These are phyloP conservation scores for Sebastes umbrosus DNA, from an alignment of 2,797 vertebrate genomes.

Conservation along the genomic window DNA sequence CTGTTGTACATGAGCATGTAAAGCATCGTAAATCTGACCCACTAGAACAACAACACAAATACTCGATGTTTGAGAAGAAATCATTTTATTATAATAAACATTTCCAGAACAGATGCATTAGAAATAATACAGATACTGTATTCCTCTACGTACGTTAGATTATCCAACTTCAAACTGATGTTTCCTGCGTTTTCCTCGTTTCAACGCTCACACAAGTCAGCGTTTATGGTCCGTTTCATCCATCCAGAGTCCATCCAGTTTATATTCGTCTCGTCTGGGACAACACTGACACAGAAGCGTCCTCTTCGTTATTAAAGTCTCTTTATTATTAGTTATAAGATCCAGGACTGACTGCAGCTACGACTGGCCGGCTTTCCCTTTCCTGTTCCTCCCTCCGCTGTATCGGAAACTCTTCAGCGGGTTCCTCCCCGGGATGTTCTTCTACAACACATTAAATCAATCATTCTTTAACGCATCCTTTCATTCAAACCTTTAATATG, in stretches of 20 bases:
- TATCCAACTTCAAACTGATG: background rate
- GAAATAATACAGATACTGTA: background rate
- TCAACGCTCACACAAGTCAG: background rate
- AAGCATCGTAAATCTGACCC: background rate
- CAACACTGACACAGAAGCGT: background rate
- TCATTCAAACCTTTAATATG: background rate
- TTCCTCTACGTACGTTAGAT: fast-evolving
- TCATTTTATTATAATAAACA: conserved; percentile 12
- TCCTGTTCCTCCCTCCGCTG: conserved; percentile 57
- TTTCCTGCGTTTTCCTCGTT: background rate
- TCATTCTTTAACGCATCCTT: background rate
- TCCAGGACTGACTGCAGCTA: conserved; percentile 44
- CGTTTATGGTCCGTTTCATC: background rate
- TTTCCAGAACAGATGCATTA: background rate
- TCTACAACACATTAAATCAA: conserved; percentile 38
- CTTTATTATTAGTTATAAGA: background rate
- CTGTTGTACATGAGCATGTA: background rate
- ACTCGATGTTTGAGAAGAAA: background rate
- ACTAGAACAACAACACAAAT: background rate
- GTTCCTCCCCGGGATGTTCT: conserved; percentile 77
- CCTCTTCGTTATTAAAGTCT: background rate
- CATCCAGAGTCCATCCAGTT: background rate
- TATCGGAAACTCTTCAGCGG: conserved; percentile 88
- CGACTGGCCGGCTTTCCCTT: conserved; percentile 36
- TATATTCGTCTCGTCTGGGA: background rate